Evolutionary conservation across 2,888 invertebrate species (phyloP).

Genomic region (Sarcophaga subvicina): DNA sequence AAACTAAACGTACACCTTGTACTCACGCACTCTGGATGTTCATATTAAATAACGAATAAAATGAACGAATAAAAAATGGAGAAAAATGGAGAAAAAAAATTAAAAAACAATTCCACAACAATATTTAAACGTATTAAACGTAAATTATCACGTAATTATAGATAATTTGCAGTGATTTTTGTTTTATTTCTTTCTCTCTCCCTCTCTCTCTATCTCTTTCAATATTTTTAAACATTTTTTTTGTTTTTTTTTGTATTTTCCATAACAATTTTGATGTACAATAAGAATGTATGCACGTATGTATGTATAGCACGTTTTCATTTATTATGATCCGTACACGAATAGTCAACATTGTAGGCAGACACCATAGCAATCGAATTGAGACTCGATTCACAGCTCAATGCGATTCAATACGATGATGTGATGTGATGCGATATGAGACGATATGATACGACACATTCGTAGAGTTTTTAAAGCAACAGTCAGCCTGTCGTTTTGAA

Average conservation of each 20-base stretch:
- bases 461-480: conserved; percentile 35
- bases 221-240: no score
- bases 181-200: conserved; percentile 41
- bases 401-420: conserved; percentile 13
- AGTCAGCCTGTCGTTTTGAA: conserved; percentile 45
- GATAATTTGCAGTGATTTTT: conserved; percentile 71
- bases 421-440: conserved; percentile 9
- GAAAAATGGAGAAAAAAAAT: no score
- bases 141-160: conserved; percentile 76
- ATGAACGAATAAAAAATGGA: background rate
- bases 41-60: background rate
- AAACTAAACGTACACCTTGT: background rate
- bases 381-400: conserved; percentile 13
- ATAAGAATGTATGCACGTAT: background rate
- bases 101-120: background rate
- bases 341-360: conserved; percentile 50
- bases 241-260: background rate
- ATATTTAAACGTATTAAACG: conserved; percentile 66
- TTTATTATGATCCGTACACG: conserved; percentile 63
- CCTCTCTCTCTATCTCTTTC: no score
- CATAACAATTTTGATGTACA: conserved; percentile 51
- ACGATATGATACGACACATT: conserved; percentile 5
- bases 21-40: conserved; percentile 20
- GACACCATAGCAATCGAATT: conserved; percentile 33
- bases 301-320: conserved; percentile 64